Evolutionary conservation across 1,140 invertebrate species (phyloP), one percentile per base, ranked within the genome.

Genomic region (Harlomillsia oculata): DNA sequence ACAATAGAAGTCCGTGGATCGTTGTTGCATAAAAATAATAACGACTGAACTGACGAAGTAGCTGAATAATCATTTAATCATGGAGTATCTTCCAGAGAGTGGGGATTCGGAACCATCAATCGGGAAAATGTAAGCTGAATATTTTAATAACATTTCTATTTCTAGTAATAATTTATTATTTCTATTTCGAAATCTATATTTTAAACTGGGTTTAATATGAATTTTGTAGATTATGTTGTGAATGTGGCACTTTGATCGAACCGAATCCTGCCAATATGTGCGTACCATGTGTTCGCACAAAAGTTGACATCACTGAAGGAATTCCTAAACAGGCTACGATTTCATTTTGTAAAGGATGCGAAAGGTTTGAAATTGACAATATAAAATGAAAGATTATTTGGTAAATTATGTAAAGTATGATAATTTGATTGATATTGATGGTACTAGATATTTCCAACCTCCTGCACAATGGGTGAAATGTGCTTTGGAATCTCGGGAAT

Each of bases 261-360:
- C 86, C 96, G 30, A 99, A 99, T 78, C 87, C 92, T 6, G 81
- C 91, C 2, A 98, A 98, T 71, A 97, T 96, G 89, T 99, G 96
- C 72, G 86, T 94, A 0, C 83, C 81, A 20, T 99, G 96, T 76
- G 73, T 99, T 14, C 76, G 93, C 32, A 83, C 83, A 30, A 78
- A 86, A 69, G 83, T 97, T 14, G 95, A 99, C 68, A 97, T 99
- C 34, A 93, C 92, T 21, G 90, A 94, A 70, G 87, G 84, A 21
- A 97, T 99, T 70, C 90, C 92, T 0, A 98, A 98, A 74, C 91
- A 96, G 75, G 85, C 79, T 0, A 85, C 83, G 5, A 68, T 97
- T 29, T 82, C 90, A 64, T 93, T 90, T 69, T 96, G 95, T 68
- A 82, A 83, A 72, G 85, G 85, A 49, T 97, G 94, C 76, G 90